These are phyloP conservation scores for Cenopis cana DNA, from an alignment of 2,888 invertebrate species.

Conservation along the genomic window DNA sequence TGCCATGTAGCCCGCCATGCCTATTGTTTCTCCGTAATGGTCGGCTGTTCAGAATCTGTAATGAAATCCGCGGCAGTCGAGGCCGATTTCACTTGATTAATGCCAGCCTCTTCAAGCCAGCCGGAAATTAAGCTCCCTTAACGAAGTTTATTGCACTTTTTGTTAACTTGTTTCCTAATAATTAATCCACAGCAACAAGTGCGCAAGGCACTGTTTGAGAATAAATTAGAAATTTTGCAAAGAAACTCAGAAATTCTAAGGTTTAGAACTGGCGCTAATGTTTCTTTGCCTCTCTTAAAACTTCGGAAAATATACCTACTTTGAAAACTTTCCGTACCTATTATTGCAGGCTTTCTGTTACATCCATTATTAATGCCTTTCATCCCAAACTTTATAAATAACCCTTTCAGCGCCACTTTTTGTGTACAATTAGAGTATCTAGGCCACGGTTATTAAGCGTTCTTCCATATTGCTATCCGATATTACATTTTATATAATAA, in stretches of 20 bases:
- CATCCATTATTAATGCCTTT: conserved; percentile 43
- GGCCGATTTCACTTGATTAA: conserved; percentile 74
- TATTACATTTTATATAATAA: too few species aligned
- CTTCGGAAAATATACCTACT: conserved; percentile 50
- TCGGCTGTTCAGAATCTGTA: conserved; percentile 63
- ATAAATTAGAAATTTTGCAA: conserved; percentile 31
- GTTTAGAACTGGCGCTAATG: conserved; percentile 54
- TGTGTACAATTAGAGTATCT: conserved; percentile 51
- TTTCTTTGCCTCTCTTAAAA: conserved; percentile 50
- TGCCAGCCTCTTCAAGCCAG: conserved; percentile 67
- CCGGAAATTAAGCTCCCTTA: conserved; percentile 77
- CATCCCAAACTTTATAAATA: conserved; percentile 58
- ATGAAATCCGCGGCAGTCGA: conserved; percentile 67
- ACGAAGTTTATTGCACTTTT: conserved; percentile 79
- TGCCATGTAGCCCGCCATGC: conserved; percentile 47
- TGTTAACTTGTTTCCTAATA: conserved; percentile 74
- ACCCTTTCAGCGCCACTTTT: conserved; percentile 51
- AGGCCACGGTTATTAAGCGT: conserved; percentile 19
- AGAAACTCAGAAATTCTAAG: conserved; percentile 40
- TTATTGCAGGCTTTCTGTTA: conserved; percentile 51
- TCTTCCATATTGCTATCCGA: conserved; percentile 8
- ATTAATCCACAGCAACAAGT: conserved; percentile 80
- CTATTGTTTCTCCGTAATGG: conserved; percentile 61
- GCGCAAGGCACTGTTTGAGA: conserved; percentile 42
- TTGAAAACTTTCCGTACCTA: conserved; percentile 57